Percentiles rank a stretch among this genome's conserved stretches.
These are phyloP conservation scores for Bombus sylvicola DNA, from an alignment of 1,140 invertebrate genomes.

Conservation along the genomic window DNA sequence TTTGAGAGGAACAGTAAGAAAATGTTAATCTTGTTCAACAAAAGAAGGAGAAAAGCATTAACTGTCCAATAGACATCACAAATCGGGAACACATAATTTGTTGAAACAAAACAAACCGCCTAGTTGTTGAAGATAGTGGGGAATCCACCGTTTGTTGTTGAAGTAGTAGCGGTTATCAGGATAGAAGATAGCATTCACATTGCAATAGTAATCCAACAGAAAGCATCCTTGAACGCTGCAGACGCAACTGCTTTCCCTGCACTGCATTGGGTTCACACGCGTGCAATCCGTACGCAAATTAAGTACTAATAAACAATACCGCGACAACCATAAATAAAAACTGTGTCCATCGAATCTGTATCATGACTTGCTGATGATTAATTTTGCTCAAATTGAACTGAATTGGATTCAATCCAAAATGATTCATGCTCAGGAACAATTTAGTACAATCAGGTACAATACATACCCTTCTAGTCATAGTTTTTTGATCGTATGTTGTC, in stretches of 20 bases:
- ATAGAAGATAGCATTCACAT: constrained; percentile 87
- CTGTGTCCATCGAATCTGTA: neutral
- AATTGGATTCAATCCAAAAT: neutral
- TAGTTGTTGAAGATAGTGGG: constrained; percentile 77
- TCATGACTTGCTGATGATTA: constrained; percentile 44
- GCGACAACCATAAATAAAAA: constrained; percentile 70
- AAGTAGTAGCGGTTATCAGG: constrained; percentile 89
- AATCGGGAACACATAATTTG: constrained; percentile 75
- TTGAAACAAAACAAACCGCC: constrained; percentile 78
- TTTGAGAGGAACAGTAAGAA: no score
- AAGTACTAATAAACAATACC: constrained; percentile 80
- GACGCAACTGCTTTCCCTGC: constrained; percentile 83
- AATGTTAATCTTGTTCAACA: neutral
- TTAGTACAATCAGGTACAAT: neutral
- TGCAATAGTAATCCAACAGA: constrained; percentile 86
- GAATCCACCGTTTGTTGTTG: constrained; percentile 81
- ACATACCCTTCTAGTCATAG: neutral
- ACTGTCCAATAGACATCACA: constrained; percentile 68
- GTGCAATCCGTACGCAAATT: constrained; percentile 81
- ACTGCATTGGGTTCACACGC: constrained; percentile 78
- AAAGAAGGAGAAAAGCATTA: constrained; percentile 20
- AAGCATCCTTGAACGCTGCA: constrained; percentile 85
- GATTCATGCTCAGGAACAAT: neutral
- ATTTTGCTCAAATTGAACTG: neutral
- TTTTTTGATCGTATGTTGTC: neutral